Conservation (phyloP, 1,140 invertebrate species). For the Calephelis virginiensis region DNA sequence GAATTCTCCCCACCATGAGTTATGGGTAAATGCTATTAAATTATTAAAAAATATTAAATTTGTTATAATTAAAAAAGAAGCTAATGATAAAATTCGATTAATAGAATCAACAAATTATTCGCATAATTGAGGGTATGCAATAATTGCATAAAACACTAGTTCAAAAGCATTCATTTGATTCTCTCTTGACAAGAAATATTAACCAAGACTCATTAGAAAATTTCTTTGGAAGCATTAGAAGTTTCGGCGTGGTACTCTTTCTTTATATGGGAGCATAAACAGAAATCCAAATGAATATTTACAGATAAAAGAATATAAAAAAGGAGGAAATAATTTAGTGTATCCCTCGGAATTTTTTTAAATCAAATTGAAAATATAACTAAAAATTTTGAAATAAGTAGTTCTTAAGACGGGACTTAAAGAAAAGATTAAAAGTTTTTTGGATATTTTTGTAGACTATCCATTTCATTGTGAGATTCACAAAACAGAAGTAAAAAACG, state of each 20-base stretch:
- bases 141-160: constrained; percentile 26
- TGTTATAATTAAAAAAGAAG: constrained; percentile 1
- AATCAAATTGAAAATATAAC: no score
- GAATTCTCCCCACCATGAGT: constrained; percentile 28
- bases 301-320: no score
- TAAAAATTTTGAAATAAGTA: not conserved
- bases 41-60: constrained; percentile 27
- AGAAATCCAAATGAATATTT: no score
- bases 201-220: constrained; percentile 31
- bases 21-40: constrained; percentile 18
- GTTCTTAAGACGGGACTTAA: not conserved
- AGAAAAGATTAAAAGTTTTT: not conserved
- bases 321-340: no score
- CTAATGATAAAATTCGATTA: constrained; percentile 26
- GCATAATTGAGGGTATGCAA: constrained; percentile 35
- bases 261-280: not conserved
- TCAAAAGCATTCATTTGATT: constrained; percentile 28
- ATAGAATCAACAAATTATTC: constrained; percentile 27
- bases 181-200: constrained; percentile 31
- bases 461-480: not conserved
- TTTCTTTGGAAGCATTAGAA: constrained; percentile 29
- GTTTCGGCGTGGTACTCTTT: constrained; percentile 29
- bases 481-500: not conserved
- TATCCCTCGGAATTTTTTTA: no score
- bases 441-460: not conserved